Base-by-base conservation (phyloP, 2,113 vertebrate species). In the Xiphophorus couchianus region DNA sequence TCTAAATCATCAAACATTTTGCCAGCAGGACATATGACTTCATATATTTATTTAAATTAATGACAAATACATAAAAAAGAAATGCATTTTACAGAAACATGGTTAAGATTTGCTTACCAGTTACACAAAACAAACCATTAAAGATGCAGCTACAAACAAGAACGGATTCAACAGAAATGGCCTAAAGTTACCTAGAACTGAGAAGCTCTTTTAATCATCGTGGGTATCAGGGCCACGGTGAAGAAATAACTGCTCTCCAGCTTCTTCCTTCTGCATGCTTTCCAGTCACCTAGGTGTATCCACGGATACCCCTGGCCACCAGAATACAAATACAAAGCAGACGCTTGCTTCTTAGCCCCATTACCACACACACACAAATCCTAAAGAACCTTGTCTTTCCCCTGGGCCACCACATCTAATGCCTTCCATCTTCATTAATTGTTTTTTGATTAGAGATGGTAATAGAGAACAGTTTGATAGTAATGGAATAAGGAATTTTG, bases 261-360 rank as follows among this genome's bases (percentile, higher is more conserved):
- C 93, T 94, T 95, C 95, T 95, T 94, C 91, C 94, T 87, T 81
- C 86, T 84, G 94, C 93, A 96, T 96, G 96, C 92, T 96, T 94
- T 91, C 93, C 96, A 95, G 95, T 96, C 94, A 96, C 95, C 93
- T 94, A 86, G 86, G 88, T 81, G 97, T 97, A 96, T 96, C 97
- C 96, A 97, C 86, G 97, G 94, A 96, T 92, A 98, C 97, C 89
- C 84, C 78, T 85, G 92, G 85, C 88, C 14, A 93, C 91, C 87
- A 74, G 96, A 96, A 97, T 92, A 96, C 95, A 95, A 97, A 98
- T 97, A 93, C 86, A 89, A 90, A 76, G 75, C 77, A 86, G 84
- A 83, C 83, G 68, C 91, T 90, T 82, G 81, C 93, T 80, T 82
- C 83, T 87, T 83, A 84, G 75, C 91, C 86, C 83, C 78, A 90